Base-by-base conservation (phyloP, 2,113 vertebrate species). In the Gallinago media region DNA sequence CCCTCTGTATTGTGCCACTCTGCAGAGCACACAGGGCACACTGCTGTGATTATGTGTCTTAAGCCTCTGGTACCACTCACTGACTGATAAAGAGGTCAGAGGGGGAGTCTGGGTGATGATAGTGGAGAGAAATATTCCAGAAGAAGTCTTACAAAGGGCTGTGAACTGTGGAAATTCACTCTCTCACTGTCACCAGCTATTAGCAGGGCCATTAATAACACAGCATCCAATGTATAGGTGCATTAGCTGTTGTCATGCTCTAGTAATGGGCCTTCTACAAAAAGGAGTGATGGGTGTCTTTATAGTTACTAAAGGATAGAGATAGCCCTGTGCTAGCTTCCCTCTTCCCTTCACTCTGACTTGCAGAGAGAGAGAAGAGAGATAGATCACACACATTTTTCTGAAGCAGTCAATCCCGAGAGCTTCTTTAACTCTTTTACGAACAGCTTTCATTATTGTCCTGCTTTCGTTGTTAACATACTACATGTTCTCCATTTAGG, bases 41-140 rank as follows among this genome's bases (percentile, higher is more conserved):
- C 56, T 80, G 86, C 72, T 68, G 44, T 77, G 84, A 85, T 94
- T 95, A 82, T 94, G 21, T 84, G 87, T 73, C 88, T 96, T 95
- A 96, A 97, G 54, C 80, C 90, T 97, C 96, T 92, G 87, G 96
- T 97, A 97, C 97, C 96, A 97, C 96, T 97, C 96, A 97, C 90
- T 97, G 96, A 72, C 93, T 91, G 97, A 97, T 97, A 97, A 97
- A 96, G 89, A 92, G 97, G 97, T 97, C 97, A 97, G 86, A 96
- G 44, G 91, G 94, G 93, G 86, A 94, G 90, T 55, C 94, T 88
- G 82, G 79, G 92, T 97, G 97, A 92, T 97, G 97, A 97, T 96
- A 97, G 92, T 91, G 84, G 58, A 97, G 76, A 96, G 96, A 97
- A 97, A 95, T 93, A 29, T 94, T 97, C 92, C 96, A 97, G 96